Conservation (phyloP, 2,113 vertebrate species). For the Penelope pileata region DNA sequence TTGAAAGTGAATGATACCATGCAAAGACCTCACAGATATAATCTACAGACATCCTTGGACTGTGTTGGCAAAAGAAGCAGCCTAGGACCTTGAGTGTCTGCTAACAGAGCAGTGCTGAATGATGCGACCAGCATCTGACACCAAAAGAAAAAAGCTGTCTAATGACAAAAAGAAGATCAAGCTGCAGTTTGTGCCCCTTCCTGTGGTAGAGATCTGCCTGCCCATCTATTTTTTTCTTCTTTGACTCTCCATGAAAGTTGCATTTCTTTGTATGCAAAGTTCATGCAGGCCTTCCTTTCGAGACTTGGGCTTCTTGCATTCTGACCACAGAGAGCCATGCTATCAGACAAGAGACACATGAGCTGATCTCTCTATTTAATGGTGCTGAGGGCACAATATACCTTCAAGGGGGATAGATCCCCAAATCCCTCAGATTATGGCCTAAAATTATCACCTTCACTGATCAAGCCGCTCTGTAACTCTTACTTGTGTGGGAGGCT, state of each 20-base stretch:
- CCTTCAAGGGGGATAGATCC: not conserved
- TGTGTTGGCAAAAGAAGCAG: not conserved
- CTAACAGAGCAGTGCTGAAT: not conserved
- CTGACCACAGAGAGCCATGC: not conserved
- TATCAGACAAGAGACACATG: not conserved
- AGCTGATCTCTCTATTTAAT: not conserved
- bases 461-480: not conserved
- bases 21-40: not conserved
- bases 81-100: not conserved
- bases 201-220: not conserved
- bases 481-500: not conserved
- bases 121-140: not conserved
- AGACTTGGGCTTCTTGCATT: not conserved
- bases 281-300: not conserved
- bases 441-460: not conserved
- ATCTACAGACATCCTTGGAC: not conserved
- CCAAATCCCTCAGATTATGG: not conserved
- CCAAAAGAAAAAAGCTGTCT: not conserved
- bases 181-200: not conserved
- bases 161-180: not conserved
- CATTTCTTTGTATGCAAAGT: not conserved
- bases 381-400: too few relatives aligned
- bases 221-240: not conserved
- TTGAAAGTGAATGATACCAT: not conserved
- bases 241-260: not conserved